Evolutionary conservation across 1,140 invertebrate species (phyloP), one percentile per base, ranked within the genome.

Genomic region (Drosophila melanica): DNA sequence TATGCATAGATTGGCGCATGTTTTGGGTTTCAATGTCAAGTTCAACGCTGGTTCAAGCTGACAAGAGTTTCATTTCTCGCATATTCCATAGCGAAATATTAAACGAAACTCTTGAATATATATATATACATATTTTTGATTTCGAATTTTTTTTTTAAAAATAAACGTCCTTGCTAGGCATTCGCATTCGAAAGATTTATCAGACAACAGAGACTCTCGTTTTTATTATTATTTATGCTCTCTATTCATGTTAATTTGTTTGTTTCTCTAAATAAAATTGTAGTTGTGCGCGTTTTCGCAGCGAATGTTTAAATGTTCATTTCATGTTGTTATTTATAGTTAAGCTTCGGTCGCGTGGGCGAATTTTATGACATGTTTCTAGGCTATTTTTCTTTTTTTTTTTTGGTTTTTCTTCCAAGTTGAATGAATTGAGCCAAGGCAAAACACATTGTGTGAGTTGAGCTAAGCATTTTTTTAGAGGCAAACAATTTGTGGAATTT

Each of bases 151-250:
- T 33, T 48, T 60, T 48, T 65, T 79, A 51, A 73, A 87, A 87
- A 87, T 87, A 87, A 87, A 87, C 82, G 84, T 79, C 82, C 82
- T 87, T 87, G 82, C 72, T 18, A 37, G 55, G 50, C 70, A 67
- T 60, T 58, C 50, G 51, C 51, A 33, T 55, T 55, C 41, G 33
- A 30, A 45, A 55, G 30, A 71, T 64, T 51, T 57, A 71, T 65
- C 60, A 57, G 47, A 64, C 68, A 55, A 18, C 50, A 39, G 14
- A 60, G 50, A 12, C 66, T 47, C 57, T 42, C 41, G 53, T 59
- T 11, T 30, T 48, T 64, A 54, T 51, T 59, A 53, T 63, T 69
- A 48, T 71, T 63, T 75, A 71, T 73, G 63, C 35, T 66, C 35
- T 66, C 65, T 68, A 59, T 64, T 51, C 45, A 35, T 35, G 50